Conservation (phyloP, 1,140 invertebrate genomes). For the Brachionus koreanus region DNA sequence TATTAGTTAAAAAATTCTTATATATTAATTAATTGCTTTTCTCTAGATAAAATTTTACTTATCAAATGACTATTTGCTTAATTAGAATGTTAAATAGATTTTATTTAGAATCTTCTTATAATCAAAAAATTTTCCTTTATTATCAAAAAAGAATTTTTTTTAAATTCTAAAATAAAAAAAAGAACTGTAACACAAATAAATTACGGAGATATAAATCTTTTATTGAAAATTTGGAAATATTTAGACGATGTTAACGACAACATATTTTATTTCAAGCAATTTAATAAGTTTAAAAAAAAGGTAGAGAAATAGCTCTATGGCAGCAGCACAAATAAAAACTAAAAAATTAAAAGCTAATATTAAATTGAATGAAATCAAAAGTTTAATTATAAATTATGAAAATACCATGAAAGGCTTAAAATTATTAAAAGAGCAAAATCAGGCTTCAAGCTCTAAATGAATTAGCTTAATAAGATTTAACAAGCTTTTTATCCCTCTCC, state of each 20-base stretch:
- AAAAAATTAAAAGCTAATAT: constrained; percentile 37
- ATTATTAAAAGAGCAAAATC: not conserved
- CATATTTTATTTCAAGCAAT: constrained; percentile 11
- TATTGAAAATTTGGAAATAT: not conserved
- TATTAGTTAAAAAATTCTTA: no score
- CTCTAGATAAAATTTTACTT: no score
- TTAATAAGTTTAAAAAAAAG: not conserved
- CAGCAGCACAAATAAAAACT: constrained; percentile 18
- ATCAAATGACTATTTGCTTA: no score
- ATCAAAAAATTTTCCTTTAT: no score
- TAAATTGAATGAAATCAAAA: constrained; percentile 32
- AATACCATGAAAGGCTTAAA: constrained; percentile 9
- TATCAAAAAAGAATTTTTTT: no score
- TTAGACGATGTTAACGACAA: constrained; percentile 2
- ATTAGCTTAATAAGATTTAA: not conserved
- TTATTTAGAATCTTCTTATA: no score
- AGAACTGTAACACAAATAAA: not conserved
- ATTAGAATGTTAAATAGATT: no score
- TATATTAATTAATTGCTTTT: no score
- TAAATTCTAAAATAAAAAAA: no score
- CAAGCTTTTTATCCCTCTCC: not conserved
- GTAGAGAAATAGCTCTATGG: constrained; percentile 23
- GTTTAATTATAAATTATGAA: constrained; percentile 34
- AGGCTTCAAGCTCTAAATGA: not conserved
- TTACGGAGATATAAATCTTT: not conserved